These are phyloP conservation scores for Caenorhabditis sp. DNA, from an alignment of 2,888 invertebrate genomes.

Conservation along the genomic window DNA sequence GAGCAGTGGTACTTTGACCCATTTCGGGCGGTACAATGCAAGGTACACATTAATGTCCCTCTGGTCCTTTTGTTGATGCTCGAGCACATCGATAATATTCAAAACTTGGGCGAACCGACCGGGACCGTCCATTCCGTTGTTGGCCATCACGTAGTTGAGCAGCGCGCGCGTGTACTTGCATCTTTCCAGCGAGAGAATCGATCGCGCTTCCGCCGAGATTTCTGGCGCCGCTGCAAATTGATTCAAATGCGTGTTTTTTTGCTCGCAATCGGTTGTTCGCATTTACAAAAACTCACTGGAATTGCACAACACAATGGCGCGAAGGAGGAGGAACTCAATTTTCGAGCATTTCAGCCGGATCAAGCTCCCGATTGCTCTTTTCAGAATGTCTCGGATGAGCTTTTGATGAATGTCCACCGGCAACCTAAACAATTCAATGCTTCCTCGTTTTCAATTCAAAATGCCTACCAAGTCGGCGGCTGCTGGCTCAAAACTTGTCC, in stretches of 20 bases:
- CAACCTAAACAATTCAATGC: neutral
- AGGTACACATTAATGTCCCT: constrained; percentile 21
- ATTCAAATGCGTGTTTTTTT: neutral
- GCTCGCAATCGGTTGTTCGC: neutral
- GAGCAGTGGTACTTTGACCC: constrained; percentile 15
- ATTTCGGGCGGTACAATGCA: constrained; percentile 16
- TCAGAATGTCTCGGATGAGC: neutral
- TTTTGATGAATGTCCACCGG: neutral
- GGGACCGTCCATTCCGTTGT: constrained; percentile 29
- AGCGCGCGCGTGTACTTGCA: constrained; percentile 36
- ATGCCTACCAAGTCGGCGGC: constrained; percentile 11
- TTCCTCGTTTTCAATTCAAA: constrained; percentile 16
- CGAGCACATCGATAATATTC: constrained; percentile 38
- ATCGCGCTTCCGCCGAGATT: constrained; percentile 19
- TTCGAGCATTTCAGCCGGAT: constrained; percentile 24
- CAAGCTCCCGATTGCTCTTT: constrained; percentile 15
- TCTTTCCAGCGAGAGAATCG: constrained; percentile 14
- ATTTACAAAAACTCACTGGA: constrained; percentile 1
- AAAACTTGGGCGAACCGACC: constrained; percentile 33
- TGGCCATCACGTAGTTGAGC: constrained; percentile 26
- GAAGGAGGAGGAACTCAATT: constrained; percentile 42
- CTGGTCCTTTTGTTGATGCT: constrained; percentile 45
- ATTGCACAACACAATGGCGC: constrained; percentile 39
- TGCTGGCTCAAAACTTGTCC: constrained; percentile 18
- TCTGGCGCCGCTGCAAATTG: constrained; percentile 36